phyloP scores from a whole-genome alignment of 1,140 invertebrate genomes.

The Drosophila mayri region DNA sequence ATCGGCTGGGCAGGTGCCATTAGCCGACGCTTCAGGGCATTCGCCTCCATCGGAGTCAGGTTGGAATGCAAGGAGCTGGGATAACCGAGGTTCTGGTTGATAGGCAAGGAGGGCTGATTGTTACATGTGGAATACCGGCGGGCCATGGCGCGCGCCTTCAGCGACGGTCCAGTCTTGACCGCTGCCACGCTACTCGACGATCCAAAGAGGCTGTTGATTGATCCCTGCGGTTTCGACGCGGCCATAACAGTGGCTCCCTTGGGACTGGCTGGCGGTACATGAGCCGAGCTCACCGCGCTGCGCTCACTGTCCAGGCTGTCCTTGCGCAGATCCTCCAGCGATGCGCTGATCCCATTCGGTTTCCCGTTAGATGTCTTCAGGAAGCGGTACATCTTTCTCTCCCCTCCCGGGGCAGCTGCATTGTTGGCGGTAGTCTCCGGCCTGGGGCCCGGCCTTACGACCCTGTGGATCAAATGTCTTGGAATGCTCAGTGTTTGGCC shows the following conservation, averaged over 20 bases:
- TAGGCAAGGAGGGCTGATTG: neutral
- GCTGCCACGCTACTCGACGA: neutral
- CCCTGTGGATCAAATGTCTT: slow-evolving; percentile 24
- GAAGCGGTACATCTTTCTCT: slow-evolving; percentile 52
- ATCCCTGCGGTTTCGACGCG: slow-evolving; percentile 15
- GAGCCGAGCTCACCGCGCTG: neutral
- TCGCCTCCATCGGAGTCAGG: slow-evolving; percentile 1
- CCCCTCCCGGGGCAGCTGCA: neutral
- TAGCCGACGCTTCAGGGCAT: slow-evolving; percentile 53
- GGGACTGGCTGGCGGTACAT: neutral
- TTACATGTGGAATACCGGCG: slow-evolving; percentile 63
- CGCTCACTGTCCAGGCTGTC: slow-evolving; percentile 50
- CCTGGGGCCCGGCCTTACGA: neutral
- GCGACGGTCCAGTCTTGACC: neutral
- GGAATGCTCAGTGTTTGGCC: neutral
- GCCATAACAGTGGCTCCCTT: slow-evolving; percentile 20
- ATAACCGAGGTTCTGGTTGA: neutral
- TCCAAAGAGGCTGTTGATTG: slow-evolving; percentile 35
- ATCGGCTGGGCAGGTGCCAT: neutral
- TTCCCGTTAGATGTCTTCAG: slow-evolving; percentile 33
- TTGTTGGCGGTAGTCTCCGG: neutral
- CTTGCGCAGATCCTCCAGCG: slow-evolving; percentile 26
- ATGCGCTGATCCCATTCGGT: neutral
- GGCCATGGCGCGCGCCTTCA: slow-evolving; percentile 43
- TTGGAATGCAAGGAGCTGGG: neutral